A percentile compares a stretch with the other conserved stretches of the same genome.
phyloP scores from a whole-genome alignment of 2,888 invertebrate species.

The Apamea crenata region DNA sequence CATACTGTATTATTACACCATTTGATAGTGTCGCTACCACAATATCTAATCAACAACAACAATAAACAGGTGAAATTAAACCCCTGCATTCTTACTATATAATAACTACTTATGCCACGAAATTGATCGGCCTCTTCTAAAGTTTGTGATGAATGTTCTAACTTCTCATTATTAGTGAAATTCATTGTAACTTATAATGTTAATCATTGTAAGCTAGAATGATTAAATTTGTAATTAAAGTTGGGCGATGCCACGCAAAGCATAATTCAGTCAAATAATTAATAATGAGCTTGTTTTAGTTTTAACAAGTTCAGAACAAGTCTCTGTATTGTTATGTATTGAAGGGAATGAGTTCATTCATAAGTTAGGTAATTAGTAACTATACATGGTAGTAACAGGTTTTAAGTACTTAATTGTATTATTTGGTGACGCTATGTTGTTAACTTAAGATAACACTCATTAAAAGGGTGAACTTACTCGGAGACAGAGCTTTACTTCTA shows the following conservation, averaged over 20 bases:
- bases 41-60: no score
- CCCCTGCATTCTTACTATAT: no score
- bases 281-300: slow-evolving; percentile 12
- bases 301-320: slow-evolving; percentile 8
- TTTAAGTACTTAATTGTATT: not conserved
- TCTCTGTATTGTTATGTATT: not conserved
- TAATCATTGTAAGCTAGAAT: slow-evolving; percentile 11
- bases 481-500: not conserved
- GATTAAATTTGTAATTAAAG: slow-evolving; percentile 24
- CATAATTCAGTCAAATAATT: slow-evolving; percentile 16
- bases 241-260: not conserved
- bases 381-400: not conserved
- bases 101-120: not conserved
- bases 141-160: slow-evolving; percentile 4
- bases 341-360: not conserved
- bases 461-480: not conserved
- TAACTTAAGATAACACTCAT: not conserved
- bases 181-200: slow-evolving; percentile 15
- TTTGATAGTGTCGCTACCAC: no score
- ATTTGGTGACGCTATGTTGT: not conserved
- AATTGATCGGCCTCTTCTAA: not conserved
- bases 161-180: slow-evolving; percentile 15
- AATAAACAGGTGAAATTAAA: no score
- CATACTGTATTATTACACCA: no score
- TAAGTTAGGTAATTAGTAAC: not conserved